Evolutionary conservation across 1,140 invertebrate species (phyloP), one percentile per base, ranked within the genome.

Genomic region (Brachionus sp.): DNA sequence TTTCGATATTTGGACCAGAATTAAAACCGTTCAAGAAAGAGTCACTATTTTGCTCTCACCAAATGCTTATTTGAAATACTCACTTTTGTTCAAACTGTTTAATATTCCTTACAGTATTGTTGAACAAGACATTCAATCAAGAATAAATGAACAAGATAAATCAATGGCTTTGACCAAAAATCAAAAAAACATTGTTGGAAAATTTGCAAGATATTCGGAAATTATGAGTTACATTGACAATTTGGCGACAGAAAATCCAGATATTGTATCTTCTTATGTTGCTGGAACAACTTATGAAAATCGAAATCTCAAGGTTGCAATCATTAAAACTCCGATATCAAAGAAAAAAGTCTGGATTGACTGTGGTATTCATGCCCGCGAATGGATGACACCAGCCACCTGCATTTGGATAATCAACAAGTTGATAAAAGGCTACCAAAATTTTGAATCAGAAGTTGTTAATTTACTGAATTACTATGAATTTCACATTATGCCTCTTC

Each of bases 331-430:
- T 33, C 35, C 77, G 12, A 13, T 1, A 19, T 42, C 35, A 25
- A 29, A 44, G 35, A 3, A 13, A 10, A 80, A 80, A 23, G 39
- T 80, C n/a, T 80, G 77, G 77, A 80, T 80, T 25, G 80, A 82
- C 44, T 82, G 80, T 70, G 80, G 80, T 10, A 82, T 82, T 35
- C 80, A 82, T 70, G 80, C 80, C 3, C 68, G 88, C 13, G 88
- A 88, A 84, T 88, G 88, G 88, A 86, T 89, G 19, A 86, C 87
- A 5, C 87, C 88, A 35, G 85, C 88, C 19, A 85, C 66, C 9
- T 70, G 66, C 29, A 39, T 83, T 29, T 73, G 46, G 39, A 73
- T 75, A 6, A 53, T 83, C 29, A 46, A 83, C 57, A 73, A 77
- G 50, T 29, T 83, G 12, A 29, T 82, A 29, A 39, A 19, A 25